A percentile compares a stretch with the other conserved stretches of the same genome.
Evolutionary conservation across 2,113 vertebrate species (phyloP).

Genomic region (Dryoscopus gambensis): DNA sequence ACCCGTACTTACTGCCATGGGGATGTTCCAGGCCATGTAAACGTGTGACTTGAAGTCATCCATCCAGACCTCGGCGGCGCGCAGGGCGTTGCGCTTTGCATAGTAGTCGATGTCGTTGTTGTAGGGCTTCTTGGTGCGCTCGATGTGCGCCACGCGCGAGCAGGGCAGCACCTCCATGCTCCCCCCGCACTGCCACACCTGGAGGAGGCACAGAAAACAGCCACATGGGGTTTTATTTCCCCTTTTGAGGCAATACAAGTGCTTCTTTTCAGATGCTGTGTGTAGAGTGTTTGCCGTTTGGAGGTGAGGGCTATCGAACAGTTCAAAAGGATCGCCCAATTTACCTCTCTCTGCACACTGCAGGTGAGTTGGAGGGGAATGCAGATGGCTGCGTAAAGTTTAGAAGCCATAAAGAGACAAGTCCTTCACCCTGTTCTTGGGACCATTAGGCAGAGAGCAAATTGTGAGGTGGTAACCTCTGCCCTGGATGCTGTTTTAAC

Average conservation of each 20-base stretch:
- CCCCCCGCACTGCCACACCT: slow-evolving; percentile 98
- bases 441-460: background rate
- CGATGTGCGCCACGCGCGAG: slow-evolving; percentile 94
- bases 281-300: fast-evolving
- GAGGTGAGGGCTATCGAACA: fast-evolving
- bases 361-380: background rate
- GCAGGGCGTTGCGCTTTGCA: slow-evolving; percentile 91
- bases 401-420: background rate
- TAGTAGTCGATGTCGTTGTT: slow-evolving; percentile 99
- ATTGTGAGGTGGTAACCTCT: background rate
- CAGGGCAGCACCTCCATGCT: slow-evolving; percentile 99
- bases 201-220: background rate
- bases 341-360: fast-evolving
- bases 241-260: background rate
- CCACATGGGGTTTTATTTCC: fast-evolving
- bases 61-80: slow-evolving; percentile 98
- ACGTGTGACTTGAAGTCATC: slow-evolving; percentile 97
- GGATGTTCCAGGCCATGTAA: slow-evolving; percentile 99
- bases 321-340: fast-evolving
- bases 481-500: background rate
- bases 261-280: background rate
- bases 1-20: slow-evolving; percentile 85
- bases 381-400: background rate
- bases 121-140: slow-evolving; percentile 97
- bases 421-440: background rate